These are phyloP conservation scores for Calvadosia cruxmelitensis DNA, from an alignment of 30 jellyfish, hydroid and myxozoan species.

Conservation along the genomic window DNA sequence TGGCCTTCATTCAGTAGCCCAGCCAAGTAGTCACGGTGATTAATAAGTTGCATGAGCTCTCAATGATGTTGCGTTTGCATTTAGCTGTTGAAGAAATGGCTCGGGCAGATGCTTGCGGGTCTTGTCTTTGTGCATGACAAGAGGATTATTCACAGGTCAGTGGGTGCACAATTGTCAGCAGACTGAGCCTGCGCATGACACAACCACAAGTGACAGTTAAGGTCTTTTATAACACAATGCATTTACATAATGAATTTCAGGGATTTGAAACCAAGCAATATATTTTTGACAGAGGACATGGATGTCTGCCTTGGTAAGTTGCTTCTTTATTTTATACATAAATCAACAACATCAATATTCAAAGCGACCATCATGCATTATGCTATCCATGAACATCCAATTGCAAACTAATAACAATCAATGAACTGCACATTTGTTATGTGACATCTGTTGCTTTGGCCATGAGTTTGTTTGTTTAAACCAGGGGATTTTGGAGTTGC, in stretches of 20 bases:
- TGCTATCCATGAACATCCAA: too few species aligned
- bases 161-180: not conserved
- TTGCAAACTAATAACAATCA: too few species aligned
- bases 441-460: too few species aligned
- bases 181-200: not conserved
- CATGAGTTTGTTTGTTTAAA: not conserved
- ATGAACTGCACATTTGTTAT: too few species aligned
- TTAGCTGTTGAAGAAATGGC: conserved; percentile 71
- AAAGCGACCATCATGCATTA: too few species aligned
- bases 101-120: conserved; percentile 84
- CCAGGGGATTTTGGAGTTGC: conserved; percentile 88
- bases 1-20: too few species aligned
- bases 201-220: not conserved
- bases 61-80: too few species aligned
- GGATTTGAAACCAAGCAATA: conserved; percentile 81
- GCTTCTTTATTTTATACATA: not conserved
- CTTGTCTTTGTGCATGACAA: conserved; percentile 71
- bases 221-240: not conserved
- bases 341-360: too few species aligned
- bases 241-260: too few species aligned
- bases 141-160: conserved; percentile 64
- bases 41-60: too few species aligned
- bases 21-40: too few species aligned
- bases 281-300: conserved; percentile 61
- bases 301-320: conserved; percentile 54